Conservation (phyloP, 2,888 invertebrate genomes). For the Nebria brevicollis region DNA sequence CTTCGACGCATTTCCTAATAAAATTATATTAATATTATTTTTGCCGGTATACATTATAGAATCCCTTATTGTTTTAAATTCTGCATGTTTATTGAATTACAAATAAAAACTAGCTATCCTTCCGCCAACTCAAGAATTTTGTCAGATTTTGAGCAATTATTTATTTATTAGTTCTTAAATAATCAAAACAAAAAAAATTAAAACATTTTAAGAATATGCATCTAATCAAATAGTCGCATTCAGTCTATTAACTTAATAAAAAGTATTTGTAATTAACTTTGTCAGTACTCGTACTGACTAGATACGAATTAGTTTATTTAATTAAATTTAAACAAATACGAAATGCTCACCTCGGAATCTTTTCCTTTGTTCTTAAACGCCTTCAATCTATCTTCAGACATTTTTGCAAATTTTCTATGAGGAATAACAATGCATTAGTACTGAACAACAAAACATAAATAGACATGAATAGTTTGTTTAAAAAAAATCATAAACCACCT, state of each 20-base stretch:
- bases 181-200: too few species aligned
- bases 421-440: conserved; percentile 24
- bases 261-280: neutral
- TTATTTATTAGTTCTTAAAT: too few species aligned
- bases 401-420: conserved; percentile 56
- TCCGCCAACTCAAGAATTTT: too few species aligned
- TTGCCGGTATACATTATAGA: neutral
- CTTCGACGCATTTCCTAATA: conserved; percentile 86
- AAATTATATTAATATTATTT: neutral
- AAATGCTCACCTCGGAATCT: conserved; percentile 73
- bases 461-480: neutral
- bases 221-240: neutral
- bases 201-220: neutral
- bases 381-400: conserved; percentile 74
- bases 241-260: neutral
- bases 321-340: conserved; percentile 14
- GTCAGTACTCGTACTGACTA: conserved; percentile 27
- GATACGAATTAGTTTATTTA: neutral
- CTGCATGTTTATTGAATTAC: too few species aligned
- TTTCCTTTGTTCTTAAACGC: conserved; percentile 84
- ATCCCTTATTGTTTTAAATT: too few species aligned
- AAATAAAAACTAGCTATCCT: too few species aligned
- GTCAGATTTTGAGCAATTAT: too few species aligned
- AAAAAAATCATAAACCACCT: conserved; percentile 27
- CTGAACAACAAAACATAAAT: neutral